phyloP scores from a whole-genome alignment of 2,888 invertebrate species.

The Ophion obscuratus region DNA sequence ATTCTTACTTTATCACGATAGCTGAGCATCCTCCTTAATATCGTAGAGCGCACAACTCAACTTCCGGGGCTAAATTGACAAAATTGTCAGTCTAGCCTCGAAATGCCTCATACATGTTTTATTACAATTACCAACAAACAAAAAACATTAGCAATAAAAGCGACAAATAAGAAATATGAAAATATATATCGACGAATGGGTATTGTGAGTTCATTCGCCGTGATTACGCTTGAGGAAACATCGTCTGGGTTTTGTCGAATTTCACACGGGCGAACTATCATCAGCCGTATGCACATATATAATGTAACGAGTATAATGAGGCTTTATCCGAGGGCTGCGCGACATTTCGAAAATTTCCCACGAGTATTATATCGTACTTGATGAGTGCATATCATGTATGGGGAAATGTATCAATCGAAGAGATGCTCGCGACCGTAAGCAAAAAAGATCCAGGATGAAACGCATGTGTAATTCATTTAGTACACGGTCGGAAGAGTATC shows the following conservation, averaged over 20 bases:
- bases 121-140: not conserved
- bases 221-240: slow-evolving; percentile 18
- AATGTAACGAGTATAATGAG: slow-evolving; percentile 23
- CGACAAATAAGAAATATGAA: not conserved
- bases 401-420: slow-evolving; percentile 16
- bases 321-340: slow-evolving; percentile 37
- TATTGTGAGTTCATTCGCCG: slow-evolving; percentile 12
- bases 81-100: not conserved
- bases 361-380: slow-evolving; percentile 37
- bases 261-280: slow-evolving; percentile 12
- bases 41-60: no score
- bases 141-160: not conserved
- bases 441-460: not conserved
- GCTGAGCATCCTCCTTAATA: no score
- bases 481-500: no score
- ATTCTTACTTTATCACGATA: no score
- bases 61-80: not conserved
- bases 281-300: slow-evolving; percentile 1
- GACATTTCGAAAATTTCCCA: slow-evolving; percentile 54
- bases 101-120: not conserved
- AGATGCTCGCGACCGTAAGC: slow-evolving; percentile 1
- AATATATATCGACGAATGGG: slow-evolving; percentile 3
- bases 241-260: slow-evolving; percentile 17
- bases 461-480: no score
- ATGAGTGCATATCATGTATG: slow-evolving; percentile 1